Evolutionary conservation across 2,113 vertebrate genomes (phyloP).

Genomic region (Corythoichthys haematopterus): DNA sequence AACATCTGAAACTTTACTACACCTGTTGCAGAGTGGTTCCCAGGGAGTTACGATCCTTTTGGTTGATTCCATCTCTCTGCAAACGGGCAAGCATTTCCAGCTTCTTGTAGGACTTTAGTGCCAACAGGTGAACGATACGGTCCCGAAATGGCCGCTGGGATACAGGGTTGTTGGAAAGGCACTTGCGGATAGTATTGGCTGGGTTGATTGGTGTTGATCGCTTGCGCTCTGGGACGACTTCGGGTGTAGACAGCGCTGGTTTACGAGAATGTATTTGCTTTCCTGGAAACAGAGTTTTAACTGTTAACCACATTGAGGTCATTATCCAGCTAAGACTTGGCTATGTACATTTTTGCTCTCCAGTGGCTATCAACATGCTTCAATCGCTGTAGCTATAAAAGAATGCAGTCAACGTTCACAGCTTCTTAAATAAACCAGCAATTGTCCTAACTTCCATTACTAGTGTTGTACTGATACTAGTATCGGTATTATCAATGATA

Average conservation of each 20-base stretch:
- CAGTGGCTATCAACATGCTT: neutral
- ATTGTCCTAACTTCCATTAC: neutral
- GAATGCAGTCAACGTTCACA: neutral
- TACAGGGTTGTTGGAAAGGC: constrained; percentile 69
- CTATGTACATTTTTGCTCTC: neutral
- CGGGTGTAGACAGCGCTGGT: constrained; percentile 72
- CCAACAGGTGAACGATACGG: constrained; percentile 86
- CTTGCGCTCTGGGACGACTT: constrained; percentile 81
- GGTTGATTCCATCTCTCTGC: constrained; percentile 84
- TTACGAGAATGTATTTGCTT: constrained; percentile 80
- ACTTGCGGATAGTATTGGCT: constrained; percentile 79
- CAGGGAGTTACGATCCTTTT: constrained; percentile 79
- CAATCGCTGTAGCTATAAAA: neutral
- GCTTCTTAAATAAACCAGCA: neutral
- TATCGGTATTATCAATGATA: no score
- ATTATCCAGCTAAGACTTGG: neutral
- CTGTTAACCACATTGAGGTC: neutral
- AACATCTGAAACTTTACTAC: neutral
- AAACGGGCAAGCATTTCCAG: constrained; percentile 84
- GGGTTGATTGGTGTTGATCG: constrained; percentile 84
- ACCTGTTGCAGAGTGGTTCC: constrained; percentile 71
- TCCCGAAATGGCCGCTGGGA: constrained; percentile 81
- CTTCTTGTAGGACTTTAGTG: constrained; percentile 86
- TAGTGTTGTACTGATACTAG: no score
- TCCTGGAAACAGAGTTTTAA: constrained; percentile 56